Conservation (phyloP, 2,888 invertebrate species). For the Chorisops tibialis region DNA sequence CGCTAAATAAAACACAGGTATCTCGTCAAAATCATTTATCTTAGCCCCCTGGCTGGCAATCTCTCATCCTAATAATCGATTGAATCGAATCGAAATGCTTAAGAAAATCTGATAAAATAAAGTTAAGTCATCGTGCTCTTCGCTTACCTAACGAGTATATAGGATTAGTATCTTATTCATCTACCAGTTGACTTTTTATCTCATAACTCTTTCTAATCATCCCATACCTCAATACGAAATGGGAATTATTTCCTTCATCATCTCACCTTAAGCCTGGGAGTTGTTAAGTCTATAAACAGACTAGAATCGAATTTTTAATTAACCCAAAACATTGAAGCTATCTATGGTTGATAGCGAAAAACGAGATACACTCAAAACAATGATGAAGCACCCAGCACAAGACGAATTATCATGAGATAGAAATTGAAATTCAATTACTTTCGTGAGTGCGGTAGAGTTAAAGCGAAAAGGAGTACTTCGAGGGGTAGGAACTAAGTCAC, state of each 20-base stretch:
- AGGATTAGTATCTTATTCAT: neutral
- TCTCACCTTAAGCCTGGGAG: conserved; percentile 8
- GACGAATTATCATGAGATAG: conserved; percentile 19
- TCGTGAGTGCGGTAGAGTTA: neutral
- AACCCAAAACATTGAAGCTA: conserved; percentile 12
- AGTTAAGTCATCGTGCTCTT: conserved; percentile 10
- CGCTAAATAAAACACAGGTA: conserved; percentile 23
- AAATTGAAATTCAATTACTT: conserved; percentile 26
- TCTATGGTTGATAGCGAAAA: neutral
- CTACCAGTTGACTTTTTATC: neutral
- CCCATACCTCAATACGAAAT: no score
- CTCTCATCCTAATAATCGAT: conserved; percentile 11
- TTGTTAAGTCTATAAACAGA: conserved; percentile 18
- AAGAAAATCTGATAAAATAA: conserved; percentile 10
- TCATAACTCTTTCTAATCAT: neutral
- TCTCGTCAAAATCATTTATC: conserved; percentile 23
- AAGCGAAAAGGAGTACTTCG: neutral
- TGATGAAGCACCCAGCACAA: conserved; percentile 11
- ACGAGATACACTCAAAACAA: conserved; percentile 7
- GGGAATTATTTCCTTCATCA: neutral
- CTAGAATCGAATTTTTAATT: conserved; percentile 24
- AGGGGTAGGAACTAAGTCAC: conserved; percentile 10
- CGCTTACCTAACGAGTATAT: neutral
- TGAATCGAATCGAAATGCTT: conserved; percentile 12
- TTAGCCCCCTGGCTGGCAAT: conserved; percentile 16